Base-by-base conservation (phyloP, 2,797 vertebrate species). In the Erethizon dorsatum region DNA sequence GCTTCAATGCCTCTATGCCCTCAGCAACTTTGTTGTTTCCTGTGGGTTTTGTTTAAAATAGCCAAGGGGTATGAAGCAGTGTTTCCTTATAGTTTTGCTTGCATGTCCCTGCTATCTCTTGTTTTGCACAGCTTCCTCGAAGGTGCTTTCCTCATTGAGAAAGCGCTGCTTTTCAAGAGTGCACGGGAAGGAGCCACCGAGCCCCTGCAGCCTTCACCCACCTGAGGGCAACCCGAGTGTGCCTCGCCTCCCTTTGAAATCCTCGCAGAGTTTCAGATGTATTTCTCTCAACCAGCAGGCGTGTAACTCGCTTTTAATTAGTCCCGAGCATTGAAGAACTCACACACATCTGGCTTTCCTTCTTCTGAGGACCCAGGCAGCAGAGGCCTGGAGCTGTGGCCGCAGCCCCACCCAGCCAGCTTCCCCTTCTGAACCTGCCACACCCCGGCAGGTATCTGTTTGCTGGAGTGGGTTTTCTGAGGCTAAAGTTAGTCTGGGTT, bases 401-500 rank as follows among this genome's bases (percentile, higher is more conserved):
- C 3, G 1, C 20, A 47, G 20, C 3, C n/a, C 61, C 28, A 31
- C 31, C 37, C 61, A 9, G 54, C 28, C 71, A 56, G 1, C 61
- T 33, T 6, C 1, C 63, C 57, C 63, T 33, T 4, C 7, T 0
- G 20, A 0, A 20, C 17, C 84, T 18, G 59, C 84, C 26, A 83
- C 22, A 1, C 69, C 78, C 67, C 6, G 24, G 45, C 54, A 79
- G 88, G 77, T 89, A 28, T 69, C 89, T 85, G 41, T 83, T 87
- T 61, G 54, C 59, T 17, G 1, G 26, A 67, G 83, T 97, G 31
- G 71, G 54, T 93, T 95, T 97, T 88, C 92, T 33, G 78, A 95
- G 88, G 84, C 88, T 92, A n/a, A 87, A 93, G 83, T 85, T 85
- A 75, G 59, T 90, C 95, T 96, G 95, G 82, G 63, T 73, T 87